Evolutionary conservation across 2,888 invertebrate genomes (phyloP).

Genomic region (Tiphia femorata): DNA sequence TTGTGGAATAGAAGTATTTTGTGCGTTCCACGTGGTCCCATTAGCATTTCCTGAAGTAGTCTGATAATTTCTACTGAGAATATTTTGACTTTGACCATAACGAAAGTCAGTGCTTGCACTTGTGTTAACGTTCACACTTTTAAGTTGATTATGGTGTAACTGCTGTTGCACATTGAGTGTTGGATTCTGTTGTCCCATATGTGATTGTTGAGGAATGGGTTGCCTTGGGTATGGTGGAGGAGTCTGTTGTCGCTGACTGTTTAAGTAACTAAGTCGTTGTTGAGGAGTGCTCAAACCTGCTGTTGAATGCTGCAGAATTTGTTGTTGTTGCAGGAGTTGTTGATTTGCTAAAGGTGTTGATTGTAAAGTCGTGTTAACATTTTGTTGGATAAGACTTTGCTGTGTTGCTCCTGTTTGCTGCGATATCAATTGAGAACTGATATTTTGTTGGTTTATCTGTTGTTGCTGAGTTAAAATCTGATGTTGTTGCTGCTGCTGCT

Average conservation of each 20-base stretch:
- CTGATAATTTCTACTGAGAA: slow-evolving; percentile 63
- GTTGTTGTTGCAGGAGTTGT: slow-evolving; percentile 41
- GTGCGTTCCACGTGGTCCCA: slow-evolving; percentile 60
- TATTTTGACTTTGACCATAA: slow-evolving; percentile 66
- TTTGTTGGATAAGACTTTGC: slow-evolving; percentile 40
- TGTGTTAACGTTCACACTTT: slow-evolving; percentile 62
- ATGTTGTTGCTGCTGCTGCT: slow-evolving; percentile 47
- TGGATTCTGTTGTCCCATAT: slow-evolving; percentile 52
- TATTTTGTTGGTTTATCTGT: slow-evolving; percentile 46
- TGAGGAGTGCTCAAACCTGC: slow-evolving; percentile 57
- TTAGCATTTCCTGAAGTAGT: slow-evolving; percentile 43
- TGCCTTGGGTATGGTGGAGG: slow-evolving; percentile 69
- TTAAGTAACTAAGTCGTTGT: slow-evolving; percentile 61
- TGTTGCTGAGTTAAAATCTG: slow-evolving; percentile 47
- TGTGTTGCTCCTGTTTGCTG: slow-evolving; percentile 40
- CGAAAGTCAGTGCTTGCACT: slow-evolving; percentile 65
- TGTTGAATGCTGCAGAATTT: slow-evolving; percentile 42
- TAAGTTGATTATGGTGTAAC: slow-evolving; percentile 65
- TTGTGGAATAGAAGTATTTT: slow-evolving; percentile 53
- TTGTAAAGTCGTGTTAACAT: slow-evolving; percentile 35
- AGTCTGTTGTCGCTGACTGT: slow-evolving; percentile 62
- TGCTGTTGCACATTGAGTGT: slow-evolving; percentile 65
- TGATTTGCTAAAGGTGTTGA: slow-evolving; percentile 37
- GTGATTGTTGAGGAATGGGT: slow-evolving; percentile 48
- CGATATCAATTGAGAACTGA: slow-evolving; percentile 29